Percentiles rank a stretch among this genome's conserved stretches.
These are phyloP conservation scores for Campoletis raptor DNA, from an alignment of 2,888 invertebrate species.

Conservation along the genomic window DNA sequence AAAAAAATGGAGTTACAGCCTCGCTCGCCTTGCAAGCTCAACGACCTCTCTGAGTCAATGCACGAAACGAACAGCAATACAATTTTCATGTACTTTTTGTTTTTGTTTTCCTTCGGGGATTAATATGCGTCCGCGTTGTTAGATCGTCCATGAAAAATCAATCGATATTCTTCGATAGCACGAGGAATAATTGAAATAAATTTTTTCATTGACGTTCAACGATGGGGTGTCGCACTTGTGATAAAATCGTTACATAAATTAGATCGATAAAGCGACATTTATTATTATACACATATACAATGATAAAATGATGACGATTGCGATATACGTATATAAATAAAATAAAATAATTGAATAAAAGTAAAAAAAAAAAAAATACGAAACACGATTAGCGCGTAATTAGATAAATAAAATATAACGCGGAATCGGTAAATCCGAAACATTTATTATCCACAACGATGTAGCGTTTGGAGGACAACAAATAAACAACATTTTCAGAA, in stretches of 20 bases:
- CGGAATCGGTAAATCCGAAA: conserved; percentile 14
- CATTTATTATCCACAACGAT: conserved; percentile 6
- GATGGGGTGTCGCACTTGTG: conserved; percentile 80
- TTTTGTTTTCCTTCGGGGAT: conserved; percentile 70
- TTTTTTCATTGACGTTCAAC: conserved; percentile 65
- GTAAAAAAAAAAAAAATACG: conserved; percentile 18
- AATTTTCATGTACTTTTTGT: conserved; percentile 20
- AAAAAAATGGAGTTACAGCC: conserved; percentile 52
- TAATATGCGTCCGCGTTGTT: conserved; percentile 67
- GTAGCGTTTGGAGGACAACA: background rate
- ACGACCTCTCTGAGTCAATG: conserved; percentile 76
- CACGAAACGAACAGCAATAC: conserved; percentile 80
- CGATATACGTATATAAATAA: conserved; percentile 42
- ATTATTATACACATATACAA: conserved; percentile 55
- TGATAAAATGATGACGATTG: conserved; percentile 20
- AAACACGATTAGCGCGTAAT: conserved; percentile 46
- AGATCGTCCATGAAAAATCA: conserved; percentile 49
- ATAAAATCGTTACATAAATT: conserved; percentile 75
- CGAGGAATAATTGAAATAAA: conserved; percentile 48
- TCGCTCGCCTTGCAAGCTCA: conserved; percentile 70
- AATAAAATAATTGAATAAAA: background rate
- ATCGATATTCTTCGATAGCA: conserved; percentile 38
- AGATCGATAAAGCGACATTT: conserved; percentile 60
- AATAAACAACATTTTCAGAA: background rate
- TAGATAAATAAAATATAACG: conserved; percentile 34